Evolutionary conservation across 2,797 vertebrate species (phyloP).

Genomic region (Crenichthys baileyi): DNA sequence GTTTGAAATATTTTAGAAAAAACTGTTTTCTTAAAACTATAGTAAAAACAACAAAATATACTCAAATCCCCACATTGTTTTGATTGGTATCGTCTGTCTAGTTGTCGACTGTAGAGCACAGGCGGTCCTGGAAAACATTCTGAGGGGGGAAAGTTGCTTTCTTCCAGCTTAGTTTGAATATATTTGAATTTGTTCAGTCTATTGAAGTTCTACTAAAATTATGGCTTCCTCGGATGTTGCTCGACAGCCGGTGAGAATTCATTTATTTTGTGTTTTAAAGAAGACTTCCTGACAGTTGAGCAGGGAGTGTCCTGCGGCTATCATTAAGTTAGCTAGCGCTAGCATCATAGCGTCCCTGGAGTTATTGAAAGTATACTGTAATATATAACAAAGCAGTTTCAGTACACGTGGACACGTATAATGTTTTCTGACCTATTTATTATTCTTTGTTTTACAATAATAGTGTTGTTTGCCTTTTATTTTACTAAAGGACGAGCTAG

Average conservation of each 20-base stretch:
- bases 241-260: conserved; percentile 75
- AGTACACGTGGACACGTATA: fast-evolving
- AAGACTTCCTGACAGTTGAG: conserved; percentile 40
- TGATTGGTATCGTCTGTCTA: conserved; percentile 58
- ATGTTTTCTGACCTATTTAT: not conserved
- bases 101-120: conserved; percentile 51
- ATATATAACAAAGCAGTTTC: fast-evolving
- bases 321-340: conserved; percentile 55
- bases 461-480: not conserved
- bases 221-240: conserved; percentile 83
- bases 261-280: conserved; percentile 4
- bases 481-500: conserved; percentile 11
- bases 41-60: not conserved
- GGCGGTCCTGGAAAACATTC: conserved; percentile 39
- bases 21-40: not conserved
- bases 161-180: conserved; percentile 23
- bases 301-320: conserved; percentile 74
- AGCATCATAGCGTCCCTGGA: conserved; percentile 14
- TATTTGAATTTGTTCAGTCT: not conserved
- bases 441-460: not conserved
- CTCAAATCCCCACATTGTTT: conserved; percentile 19
- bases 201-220: conserved; percentile 14
- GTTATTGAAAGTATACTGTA: not conserved
- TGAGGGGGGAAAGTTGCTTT: conserved; percentile 13
- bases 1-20: fast-evolving